A percentile compares a stretch with the other conserved stretches of the same genome.
Conservation (phyloP, 2,888 invertebrate genomes). For the Gari tellinella region DNA sequence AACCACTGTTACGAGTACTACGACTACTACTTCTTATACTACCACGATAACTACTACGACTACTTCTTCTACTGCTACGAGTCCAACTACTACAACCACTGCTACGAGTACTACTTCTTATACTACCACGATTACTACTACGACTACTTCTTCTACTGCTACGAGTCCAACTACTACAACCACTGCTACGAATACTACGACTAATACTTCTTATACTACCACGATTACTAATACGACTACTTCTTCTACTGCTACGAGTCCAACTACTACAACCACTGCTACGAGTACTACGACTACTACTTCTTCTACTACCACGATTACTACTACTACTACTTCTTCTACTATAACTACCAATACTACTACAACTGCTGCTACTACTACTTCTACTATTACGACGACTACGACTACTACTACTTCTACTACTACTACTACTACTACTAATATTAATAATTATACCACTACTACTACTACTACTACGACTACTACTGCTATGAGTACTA, state of each 20-base stretch:
- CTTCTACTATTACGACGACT: constrained; percentile 8
- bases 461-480: constrained; percentile 2
- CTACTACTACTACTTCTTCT: constrained; percentile 5
- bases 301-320: constrained; percentile 5
- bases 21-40: constrained; percentile 5
- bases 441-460: not conserved
- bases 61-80: constrained; percentile 9
- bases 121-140: constrained; percentile 5
- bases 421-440: constrained; percentile 8
- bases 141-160: constrained; percentile 2
- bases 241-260: constrained; percentile 3
- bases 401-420: constrained; percentile 9
- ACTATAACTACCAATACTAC: not conserved
- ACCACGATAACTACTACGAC: constrained; percentile 3
- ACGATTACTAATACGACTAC: not conserved
- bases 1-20: not conserved
- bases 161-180: constrained; percentile 3
- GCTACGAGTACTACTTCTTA: not conserved
- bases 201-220: constrained; percentile 4
- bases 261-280: no score
- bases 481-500: constrained; percentile 1
- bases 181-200: constrained; percentile 3
- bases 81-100: constrained; percentile 7
- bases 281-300: constrained; percentile 12
- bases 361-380: constrained; percentile 6